Evolutionary conservation across 2,113 vertebrate species (phyloP), one percentile per base, ranked within the genome.

Genomic region (Beaufortia kweichowensis): DNA sequence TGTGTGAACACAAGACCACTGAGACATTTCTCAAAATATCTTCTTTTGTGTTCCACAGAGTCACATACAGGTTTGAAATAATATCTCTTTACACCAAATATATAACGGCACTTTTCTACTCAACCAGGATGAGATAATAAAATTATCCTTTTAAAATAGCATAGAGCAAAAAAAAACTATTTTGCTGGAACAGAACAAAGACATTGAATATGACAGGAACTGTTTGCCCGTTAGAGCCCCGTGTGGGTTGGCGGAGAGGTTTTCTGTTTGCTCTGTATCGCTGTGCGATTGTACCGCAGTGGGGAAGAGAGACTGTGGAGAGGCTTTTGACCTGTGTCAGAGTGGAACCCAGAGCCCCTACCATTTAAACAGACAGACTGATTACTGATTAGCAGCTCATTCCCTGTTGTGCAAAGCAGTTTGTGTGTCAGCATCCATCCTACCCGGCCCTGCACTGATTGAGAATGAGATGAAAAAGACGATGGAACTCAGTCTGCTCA

Each of bases 311-410:
- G 86, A 79, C 84, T 86, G 85, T 90, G 87, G 86, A 91, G 89
- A 91, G 89, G 87, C 88, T 83, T 86, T 91, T 93, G 91, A 93
- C 91, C 91, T 89, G 87, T 82, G 82, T 85, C 29, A 73, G 86
- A 86, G 88, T 87, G 81, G 84, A 87, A 85, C 80, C 81, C 79
- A 75, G 85, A 81, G 46, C 83, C 81, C 87, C 88, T 86, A 87
- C 81, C 6, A 74, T 84, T 86, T 85, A 87, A 85, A 86, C 85
- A 80, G 86, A 87, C 88, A 87, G 88, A 86, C 87, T 91, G 91
- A 92, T 92, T 92, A 90, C 91, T 92, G 90, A 91, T 91, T 91
- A 91, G 88, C 88, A 91, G 87, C 87, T 88, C 86, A 85, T 88
- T 87, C 86, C 89, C 90, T 82, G 86, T 89, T 80, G 86, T 56